These are phyloP conservation scores for Aphis craccivora DNA, from an alignment of 1,140 invertebrate genomes.

Conservation along the genomic window DNA sequence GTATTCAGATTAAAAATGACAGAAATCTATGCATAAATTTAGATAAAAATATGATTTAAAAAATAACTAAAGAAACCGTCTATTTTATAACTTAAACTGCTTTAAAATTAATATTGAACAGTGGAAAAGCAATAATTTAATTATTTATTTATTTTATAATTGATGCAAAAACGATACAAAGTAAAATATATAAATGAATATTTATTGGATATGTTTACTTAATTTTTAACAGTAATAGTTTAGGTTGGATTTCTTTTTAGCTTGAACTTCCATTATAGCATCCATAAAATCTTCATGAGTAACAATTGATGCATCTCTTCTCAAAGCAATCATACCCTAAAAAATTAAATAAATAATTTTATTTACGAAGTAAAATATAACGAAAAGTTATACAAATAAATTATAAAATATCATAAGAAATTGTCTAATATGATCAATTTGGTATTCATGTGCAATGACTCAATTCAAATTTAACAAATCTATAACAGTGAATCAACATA, in stretches of 20 bases:
- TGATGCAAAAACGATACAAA: slow-evolving; percentile 27
- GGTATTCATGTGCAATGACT: too few relatives aligned
- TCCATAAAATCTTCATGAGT: slow-evolving; percentile 99
- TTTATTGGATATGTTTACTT: background rate
- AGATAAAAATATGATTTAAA: too few relatives aligned
- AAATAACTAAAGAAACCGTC: too few relatives aligned
- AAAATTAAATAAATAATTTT: slow-evolving; percentile 45
- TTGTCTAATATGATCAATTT: too few relatives aligned
- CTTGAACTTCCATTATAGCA: slow-evolving; percentile 99
- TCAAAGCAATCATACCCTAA: slow-evolving; percentile 71
- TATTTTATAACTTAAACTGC: background rate
- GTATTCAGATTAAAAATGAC: too few relatives aligned
- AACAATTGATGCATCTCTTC: slow-evolving; percentile 90
- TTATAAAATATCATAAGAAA: too few relatives aligned
- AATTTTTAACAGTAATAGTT: slow-evolving; percentile 90
- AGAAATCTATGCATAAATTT: too few relatives aligned
- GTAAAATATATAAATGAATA: background rate
- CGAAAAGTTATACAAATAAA: too few relatives aligned
- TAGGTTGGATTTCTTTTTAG: slow-evolving; percentile 99
- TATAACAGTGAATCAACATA: too few relatives aligned
- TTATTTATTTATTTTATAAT: background rate
- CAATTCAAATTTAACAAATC: too few relatives aligned
- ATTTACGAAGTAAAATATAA: too few relatives aligned
- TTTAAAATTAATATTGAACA: slow-evolving; percentile 30
- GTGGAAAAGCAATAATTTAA: background rate